Conservation (phyloP, 2,888 invertebrate species). For the Oscheius myriophilus region DNA sequence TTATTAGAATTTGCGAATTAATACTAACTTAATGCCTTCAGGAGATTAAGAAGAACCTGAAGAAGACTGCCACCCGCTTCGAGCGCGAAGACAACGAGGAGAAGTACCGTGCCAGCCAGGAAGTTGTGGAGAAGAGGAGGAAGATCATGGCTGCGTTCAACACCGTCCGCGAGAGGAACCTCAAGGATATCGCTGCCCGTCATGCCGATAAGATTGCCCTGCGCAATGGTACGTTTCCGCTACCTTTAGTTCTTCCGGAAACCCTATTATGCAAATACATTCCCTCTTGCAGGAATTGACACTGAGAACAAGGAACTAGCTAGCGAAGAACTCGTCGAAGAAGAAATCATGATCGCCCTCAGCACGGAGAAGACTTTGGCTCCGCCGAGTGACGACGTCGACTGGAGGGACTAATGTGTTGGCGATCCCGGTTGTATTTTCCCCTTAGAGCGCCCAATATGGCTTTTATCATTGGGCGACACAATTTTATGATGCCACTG, state of each 20-base stretch:
- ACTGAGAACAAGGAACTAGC: constrained; percentile 44
- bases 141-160: constrained; percentile 64
- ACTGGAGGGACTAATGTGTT: constrained; percentile 26
- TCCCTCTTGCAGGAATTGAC: constrained; percentile 34
- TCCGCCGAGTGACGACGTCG: constrained; percentile 46
- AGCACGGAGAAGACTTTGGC: constrained; percentile 58
- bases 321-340: constrained; percentile 61
- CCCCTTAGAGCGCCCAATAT: constrained; percentile 31
- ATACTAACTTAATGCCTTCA: constrained; percentile 72
- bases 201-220: constrained; percentile 48
- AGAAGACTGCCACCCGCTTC: constrained; percentile 94
- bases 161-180: constrained; percentile 50
- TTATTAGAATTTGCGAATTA: neutral
- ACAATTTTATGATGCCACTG: constrained; percentile 43
- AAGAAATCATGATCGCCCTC: constrained; percentile 63
- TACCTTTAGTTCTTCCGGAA: neutral
- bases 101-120: constrained; percentile 64
- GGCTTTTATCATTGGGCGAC: constrained; percentile 39
- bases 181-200: constrained; percentile 37
- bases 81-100: constrained; percentile 84
- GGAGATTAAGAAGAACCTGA: constrained; percentile 95
- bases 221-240: constrained; percentile 27
- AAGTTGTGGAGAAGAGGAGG: constrained; percentile 59
- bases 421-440: constrained; percentile 26
- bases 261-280: neutral